Evolutionary conservation across 1,140 invertebrate genomes (phyloP), one percentile per base, ranked within the genome.

Genomic region (Euwallacea similis): DNA sequence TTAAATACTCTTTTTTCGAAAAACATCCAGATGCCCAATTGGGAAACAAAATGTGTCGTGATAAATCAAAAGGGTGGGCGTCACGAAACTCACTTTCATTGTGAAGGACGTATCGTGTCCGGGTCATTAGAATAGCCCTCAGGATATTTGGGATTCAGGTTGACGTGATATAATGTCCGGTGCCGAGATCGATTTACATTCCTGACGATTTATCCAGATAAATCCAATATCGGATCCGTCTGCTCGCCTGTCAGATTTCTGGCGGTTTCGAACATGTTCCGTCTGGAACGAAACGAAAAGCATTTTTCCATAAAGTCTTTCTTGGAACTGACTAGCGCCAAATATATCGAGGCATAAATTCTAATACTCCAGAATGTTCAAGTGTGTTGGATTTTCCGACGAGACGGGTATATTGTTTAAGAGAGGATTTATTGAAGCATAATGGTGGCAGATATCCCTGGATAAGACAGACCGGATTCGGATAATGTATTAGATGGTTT

Each of bases 371-470:
- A 58, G 13, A 58, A 58, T 58, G 63, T 66, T 66, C 63, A 66
- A 66, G 63, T 66, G 63, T 66, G 63, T 55, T 55, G 63, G 47
- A 33, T 55, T 42, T 53, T 54, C 33, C 8, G 55, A 55, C n/a
- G 16, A 66, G 63, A 55, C 47, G 42, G 63, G 63, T 42, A 55
- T 66, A 66, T 66, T 66, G 63, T 66, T 66, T 66, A 66, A 66
- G 63, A 66, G 21, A 55, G 63, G 63, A 66, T 66, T 66, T 66
- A 66, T 66, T 10, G 47, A 66, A 43, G 53, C 63, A 66, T 66
- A 66, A 66, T 55, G 63, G 63, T 66, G 63, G 63, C 53, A 55
- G 63, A 66, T 66, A 55, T 66, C 41, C 53, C 63, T 66, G 63
- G 47, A 42, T 54, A 66, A 66, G 63, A 66, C 63, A 66, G 47